These are phyloP conservation scores for Cinclus mexicanus DNA, from an alignment of 2,113 vertebrate species.

Conservation along the genomic window DNA sequence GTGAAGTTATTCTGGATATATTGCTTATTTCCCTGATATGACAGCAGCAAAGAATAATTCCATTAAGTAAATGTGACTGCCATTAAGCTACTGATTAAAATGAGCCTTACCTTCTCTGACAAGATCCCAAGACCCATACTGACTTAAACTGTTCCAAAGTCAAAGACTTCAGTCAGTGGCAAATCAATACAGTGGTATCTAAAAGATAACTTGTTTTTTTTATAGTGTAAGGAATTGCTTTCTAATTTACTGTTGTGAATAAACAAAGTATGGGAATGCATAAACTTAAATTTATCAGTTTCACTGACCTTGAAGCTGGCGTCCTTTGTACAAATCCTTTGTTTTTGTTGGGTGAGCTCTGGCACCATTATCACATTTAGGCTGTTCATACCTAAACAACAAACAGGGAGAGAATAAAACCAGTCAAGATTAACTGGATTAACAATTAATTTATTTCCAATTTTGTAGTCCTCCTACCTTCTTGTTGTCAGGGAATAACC, in stretches of 20 bases:
- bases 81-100: not conserved
- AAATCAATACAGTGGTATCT: not conserved
- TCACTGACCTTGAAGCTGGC: conserved; percentile 90
- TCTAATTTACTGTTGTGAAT: not conserved
- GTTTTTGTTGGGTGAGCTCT: conserved; percentile 89
- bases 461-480: not conserved
- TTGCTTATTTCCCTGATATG: not conserved
- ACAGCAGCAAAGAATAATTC: not conserved
- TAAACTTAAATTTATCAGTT: not conserved
- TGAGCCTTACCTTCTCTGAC: not conserved
- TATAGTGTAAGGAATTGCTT: not conserved
- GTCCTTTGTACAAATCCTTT: conserved; percentile 87
- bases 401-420: not conserved
- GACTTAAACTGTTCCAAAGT: not conserved
- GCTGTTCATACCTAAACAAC: conserved; percentile 88
- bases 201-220: not conserved
- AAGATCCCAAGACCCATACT: not conserved
- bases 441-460: not conserved
- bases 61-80: not conserved
- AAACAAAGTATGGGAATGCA: not conserved
- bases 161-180: not conserved
- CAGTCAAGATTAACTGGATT: not conserved
- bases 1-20: not conserved
- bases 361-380: conserved; percentile 90
- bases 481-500: not conserved